Evolutionary conservation across 2,113 vertebrate genomes (phyloP), one percentile per base, ranked within the genome.

Genomic region (Fulica atra): DNA sequence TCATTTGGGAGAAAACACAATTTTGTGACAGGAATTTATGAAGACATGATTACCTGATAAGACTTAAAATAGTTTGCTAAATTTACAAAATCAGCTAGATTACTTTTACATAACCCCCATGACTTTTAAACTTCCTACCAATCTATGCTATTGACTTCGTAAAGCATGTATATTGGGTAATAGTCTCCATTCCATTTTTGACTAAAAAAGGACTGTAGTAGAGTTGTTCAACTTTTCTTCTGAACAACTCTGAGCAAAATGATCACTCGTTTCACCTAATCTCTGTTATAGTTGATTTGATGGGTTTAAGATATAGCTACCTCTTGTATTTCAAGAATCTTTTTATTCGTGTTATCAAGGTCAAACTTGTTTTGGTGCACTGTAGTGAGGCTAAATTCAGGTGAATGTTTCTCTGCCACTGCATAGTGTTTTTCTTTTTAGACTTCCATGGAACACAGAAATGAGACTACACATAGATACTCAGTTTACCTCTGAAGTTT

Each of bases 11-110:
- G 83, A 88, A 91, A 92, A 33, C 21, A 51, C 6, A 13, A 25
- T 42, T 90, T 96, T 91, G n/a, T 92, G 72, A 70, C 24, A 82
- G 31, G 29, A 93, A 70, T 89, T 86, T 86, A 66, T 76, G 28
- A 89, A 70, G 31, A 12, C 12, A 66, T 51, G 40, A 86, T 83
- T 66, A 44, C 35, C 61, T 88, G 59, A 28, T 53, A 91, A 86
- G 59, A 40, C 19, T 72, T 88, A 18, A 90, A 89, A 90, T 64
- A 81, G 19, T 57, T 80, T 42, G 9, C 23, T 80, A 80, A 88
- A 90, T 88, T 80, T 71, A 68, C 86, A 93, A 88, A 85, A 13
- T 48, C 29, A 60, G 40, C 23, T 85, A 35, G 53, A n/a, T 66
- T 65, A 61, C 13, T 81, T n/a, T 81, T 94, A n/a, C 14, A 54